Base-by-base conservation (phyloP, 1,140 invertebrate genomes). In the Mactra quadrangularis region DNA sequence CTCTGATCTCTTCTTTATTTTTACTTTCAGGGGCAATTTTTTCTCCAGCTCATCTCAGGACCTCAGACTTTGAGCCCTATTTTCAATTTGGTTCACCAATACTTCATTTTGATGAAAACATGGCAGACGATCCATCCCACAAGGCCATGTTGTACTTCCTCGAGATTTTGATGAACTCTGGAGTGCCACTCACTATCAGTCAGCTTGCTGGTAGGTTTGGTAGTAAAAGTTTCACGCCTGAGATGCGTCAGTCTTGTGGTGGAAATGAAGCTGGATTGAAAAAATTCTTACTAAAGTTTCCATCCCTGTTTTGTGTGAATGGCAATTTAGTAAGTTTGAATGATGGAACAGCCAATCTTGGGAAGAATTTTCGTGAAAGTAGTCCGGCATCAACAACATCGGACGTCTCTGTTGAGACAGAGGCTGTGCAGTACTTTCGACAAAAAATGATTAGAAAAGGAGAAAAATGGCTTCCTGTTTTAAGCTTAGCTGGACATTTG, bases 131-230 rank as follows among this genome's bases (percentile, higher is more conserved):
- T 77, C 89, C 92, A 27, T 90, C 91, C 55, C 93, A 94, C 86
- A 92, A 93, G 75, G 93, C 92, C 47, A 94, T 94, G 92, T 87
- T 94, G 86, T 93, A 93, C 86, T 93, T 93, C 84, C 81, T 94
- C 68, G 93, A 94, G 85, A 91, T 93, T 55, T 83, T 94, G n/a
- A 93, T 94, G 91, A 92, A 93, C 87, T 92, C 89, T 78, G 88
- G 82, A 57, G 89, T 86, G 11, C 92, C 91, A 13, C 87, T 93
- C 55, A 91, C 92, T 47, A 92, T 93, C 53, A 91, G 90, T 83
- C 92, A 93, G 83, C 81, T 94, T 62, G 93, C 92, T 66, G 92
- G 93, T n/a, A 88, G 91, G 22, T 93, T 94, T 86, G 93, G 92
- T 13, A 91, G 92, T 83, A 90, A 90, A 31, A 91, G 87, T 59